These are phyloP conservation scores for Microplitis mediator DNA, from an alignment of 1,140 invertebrate species.

Conservation along the genomic window DNA sequence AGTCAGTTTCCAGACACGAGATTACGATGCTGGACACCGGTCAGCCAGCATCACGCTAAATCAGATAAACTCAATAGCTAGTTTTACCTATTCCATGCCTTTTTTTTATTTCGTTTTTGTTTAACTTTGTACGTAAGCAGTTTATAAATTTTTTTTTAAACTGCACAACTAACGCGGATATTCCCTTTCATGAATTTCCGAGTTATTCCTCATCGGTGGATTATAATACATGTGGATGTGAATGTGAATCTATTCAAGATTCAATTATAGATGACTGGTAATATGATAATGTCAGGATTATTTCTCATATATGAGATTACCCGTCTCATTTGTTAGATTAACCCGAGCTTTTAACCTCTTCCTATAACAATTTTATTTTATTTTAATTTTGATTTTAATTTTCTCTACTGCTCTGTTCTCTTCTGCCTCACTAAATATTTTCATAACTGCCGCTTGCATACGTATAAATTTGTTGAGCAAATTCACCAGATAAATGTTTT, in stretches of 20 bases:
- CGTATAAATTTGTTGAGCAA: too few relatives aligned
- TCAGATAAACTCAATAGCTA: slow-evolving; percentile 24
- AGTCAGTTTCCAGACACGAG: slow-evolving; percentile 14
- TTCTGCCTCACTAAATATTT: too few relatives aligned
- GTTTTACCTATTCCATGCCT: too few relatives aligned
- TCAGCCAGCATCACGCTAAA: slow-evolving; percentile 2
- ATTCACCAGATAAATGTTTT: too few relatives aligned
- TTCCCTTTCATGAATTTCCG: neutral
- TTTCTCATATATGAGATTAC: slow-evolving; percentile 13
- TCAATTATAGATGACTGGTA: slow-evolving; percentile 17
- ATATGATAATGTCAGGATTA: slow-evolving; percentile 17
- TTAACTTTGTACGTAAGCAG: neutral
- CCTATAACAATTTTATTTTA: neutral
- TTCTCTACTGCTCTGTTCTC: too few relatives aligned
- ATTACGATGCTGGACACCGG: slow-evolving; percentile 6
- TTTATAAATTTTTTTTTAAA: neutral
- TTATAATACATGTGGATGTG: slow-evolving; percentile 10
- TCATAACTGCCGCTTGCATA: too few relatives aligned
- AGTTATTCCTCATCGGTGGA: neutral
- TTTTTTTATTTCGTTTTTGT: neutral
- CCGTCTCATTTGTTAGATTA: neutral
- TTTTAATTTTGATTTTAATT: neutral
- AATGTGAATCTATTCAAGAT: slow-evolving; percentile 1
- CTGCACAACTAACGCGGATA: neutral
- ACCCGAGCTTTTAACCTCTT: neutral